Percentiles rank a stretch among this genome's conserved stretches.
Evolutionary conservation across 2,888 invertebrate species (phyloP).

Genomic region (Ormia ochracea): DNA sequence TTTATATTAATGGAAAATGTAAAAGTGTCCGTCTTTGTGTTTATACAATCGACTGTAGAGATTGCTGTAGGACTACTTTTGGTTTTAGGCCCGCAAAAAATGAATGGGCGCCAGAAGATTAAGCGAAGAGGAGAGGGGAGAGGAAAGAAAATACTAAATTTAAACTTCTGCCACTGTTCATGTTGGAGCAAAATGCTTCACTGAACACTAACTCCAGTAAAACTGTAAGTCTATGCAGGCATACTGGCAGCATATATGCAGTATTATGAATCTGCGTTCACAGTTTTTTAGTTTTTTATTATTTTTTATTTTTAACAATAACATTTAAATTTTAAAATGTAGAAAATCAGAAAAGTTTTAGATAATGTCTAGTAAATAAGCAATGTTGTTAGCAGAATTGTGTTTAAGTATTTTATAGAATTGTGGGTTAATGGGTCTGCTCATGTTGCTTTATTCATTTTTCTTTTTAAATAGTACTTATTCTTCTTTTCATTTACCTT

Average conservation of each 20-base stretch:
- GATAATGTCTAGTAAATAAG: constrained; percentile 31
- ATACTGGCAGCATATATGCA: not conserved
- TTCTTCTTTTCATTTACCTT: constrained; percentile 18
- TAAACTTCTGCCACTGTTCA: constrained; percentile 31
- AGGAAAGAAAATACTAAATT: constrained; percentile 14
- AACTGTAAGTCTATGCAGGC: constrained; percentile 2
- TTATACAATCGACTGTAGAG: not conserved
- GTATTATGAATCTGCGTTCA: too few species aligned
- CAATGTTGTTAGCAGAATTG: constrained; percentile 2
- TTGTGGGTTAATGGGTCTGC: constrained; percentile 63
- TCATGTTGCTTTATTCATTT: not conserved
- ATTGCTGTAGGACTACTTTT: constrained; percentile 24
- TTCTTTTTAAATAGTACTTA: not conserved
- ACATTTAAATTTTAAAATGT: constrained; percentile 1
- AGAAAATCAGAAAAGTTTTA: not conserved
- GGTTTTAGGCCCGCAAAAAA: constrained; percentile 28
- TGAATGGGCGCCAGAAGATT: not conserved
- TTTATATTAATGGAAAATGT: constrained; percentile 37
- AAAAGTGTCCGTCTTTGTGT: constrained; percentile 2
- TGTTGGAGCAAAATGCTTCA: constrained; percentile 43
- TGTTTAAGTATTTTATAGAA: constrained; percentile 52
- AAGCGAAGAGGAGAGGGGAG: not conserved
- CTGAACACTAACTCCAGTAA: constrained; percentile 50
- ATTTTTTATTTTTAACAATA: not conserved
- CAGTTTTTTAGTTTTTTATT: too few species aligned